These are phyloP conservation scores for Physocephala rufipes DNA, from an alignment of 2,888 invertebrate genomes.

Conservation along the genomic window DNA sequence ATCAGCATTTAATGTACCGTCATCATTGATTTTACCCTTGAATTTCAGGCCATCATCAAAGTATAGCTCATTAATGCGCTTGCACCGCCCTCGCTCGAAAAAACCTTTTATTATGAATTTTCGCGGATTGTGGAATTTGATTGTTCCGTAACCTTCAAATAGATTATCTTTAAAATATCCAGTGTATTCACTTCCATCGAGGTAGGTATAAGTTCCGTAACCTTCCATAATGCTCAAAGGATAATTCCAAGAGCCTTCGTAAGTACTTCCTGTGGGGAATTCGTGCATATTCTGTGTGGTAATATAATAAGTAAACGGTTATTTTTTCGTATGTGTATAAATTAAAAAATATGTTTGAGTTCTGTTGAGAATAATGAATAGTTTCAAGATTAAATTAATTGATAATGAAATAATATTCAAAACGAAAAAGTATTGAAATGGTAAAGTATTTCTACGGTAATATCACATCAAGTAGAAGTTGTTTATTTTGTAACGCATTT, in stretches of 20 bases:
- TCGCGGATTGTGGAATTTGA: constrained; percentile 51
- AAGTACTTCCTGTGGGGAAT: constrained; percentile 3
- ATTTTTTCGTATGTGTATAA: neutral
- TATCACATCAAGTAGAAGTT: too few relatives aligned
- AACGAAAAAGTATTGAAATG: neutral
- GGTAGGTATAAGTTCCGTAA: constrained; percentile 70
- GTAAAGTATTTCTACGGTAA: too few relatives aligned
- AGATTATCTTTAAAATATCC: constrained; percentile 69
- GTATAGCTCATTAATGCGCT: constrained; percentile 67
- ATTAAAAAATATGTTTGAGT: neutral
- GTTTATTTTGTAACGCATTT: too few relatives aligned
- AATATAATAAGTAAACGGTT: neutral
- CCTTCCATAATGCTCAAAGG: constrained; percentile 70
- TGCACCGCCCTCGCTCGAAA: constrained; percentile 72
- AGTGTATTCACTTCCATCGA: constrained; percentile 73
- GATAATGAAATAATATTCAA: neutral
- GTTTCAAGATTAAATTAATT: neutral
- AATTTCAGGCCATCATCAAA: constrained; percentile 71
- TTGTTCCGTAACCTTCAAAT: constrained; percentile 69
- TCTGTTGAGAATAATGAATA: neutral
- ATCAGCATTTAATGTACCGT: constrained; percentile 54
- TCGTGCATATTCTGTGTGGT: too few relatives aligned
- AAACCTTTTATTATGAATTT: constrained; percentile 70
- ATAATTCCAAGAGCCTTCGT: constrained; percentile 14
- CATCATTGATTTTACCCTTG: constrained; percentile 44